These are phyloP conservation scores for Kradibia gibbosae DNA, from an alignment of 1,140 invertebrate genomes.

Conservation along the genomic window DNA sequence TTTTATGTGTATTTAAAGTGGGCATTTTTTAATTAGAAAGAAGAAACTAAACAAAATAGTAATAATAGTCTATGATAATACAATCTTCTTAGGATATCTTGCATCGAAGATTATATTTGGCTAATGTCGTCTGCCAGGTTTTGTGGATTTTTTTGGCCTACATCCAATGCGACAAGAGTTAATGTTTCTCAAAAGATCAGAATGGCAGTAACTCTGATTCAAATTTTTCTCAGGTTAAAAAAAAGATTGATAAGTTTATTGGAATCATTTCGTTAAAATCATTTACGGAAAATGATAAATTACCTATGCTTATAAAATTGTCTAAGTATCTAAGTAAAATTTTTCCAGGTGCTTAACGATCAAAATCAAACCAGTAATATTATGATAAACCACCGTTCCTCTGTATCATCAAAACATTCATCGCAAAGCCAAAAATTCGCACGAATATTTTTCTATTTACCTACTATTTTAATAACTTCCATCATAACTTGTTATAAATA, in stretches of 20 bases:
- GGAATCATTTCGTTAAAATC: not conserved
- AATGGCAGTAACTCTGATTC: not conserved
- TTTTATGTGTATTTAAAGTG: no score
- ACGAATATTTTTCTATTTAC: not conserved
- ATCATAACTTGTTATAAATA: not conserved
- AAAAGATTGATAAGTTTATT: not conserved
- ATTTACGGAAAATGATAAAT: not conserved
- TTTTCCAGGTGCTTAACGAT: no score
- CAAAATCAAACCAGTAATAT: not conserved
- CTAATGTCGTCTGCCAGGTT: conserved; percentile 11
- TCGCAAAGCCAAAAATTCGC: not conserved
- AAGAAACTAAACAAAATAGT: conserved; percentile 5
- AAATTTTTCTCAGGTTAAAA: not conserved
- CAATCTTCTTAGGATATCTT: conserved; percentile 5
- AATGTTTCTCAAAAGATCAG: not conserved
- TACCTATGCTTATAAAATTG: no score
- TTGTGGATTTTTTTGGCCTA: not conserved
- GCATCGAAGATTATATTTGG: conserved; percentile 26
- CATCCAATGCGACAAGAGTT: not conserved
- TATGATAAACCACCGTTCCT: not conserved
- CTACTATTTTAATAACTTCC: not conserved
- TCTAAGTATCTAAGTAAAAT: no score
- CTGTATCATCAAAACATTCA: not conserved
- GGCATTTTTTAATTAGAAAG: no score
- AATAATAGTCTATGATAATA: not conserved